A percentile compares a stretch with the other conserved stretches of the same genome.
Conservation (phyloP, 2,888 invertebrate species). For the Yponomeuta sedellus region DNA sequence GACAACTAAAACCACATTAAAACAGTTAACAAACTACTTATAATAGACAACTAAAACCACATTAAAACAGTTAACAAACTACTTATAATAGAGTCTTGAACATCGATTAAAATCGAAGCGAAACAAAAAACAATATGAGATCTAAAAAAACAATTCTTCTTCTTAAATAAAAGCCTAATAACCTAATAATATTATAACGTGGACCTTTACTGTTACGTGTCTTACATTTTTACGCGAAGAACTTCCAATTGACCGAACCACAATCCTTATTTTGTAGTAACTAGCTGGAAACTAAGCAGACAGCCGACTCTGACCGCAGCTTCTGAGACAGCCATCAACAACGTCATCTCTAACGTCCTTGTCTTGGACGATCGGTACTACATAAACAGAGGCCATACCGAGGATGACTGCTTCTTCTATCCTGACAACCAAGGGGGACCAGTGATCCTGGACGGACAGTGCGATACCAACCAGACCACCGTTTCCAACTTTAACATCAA, state of each 20-base stretch:
- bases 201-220: not conserved
- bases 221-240: not conserved
- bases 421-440: conserved; percentile 57
- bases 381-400: conserved; percentile 37
- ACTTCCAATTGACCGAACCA: not conserved
- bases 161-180: too few relatives aligned
- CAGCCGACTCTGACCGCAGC: conserved; percentile 27
- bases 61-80: too few relatives aligned
- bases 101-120: too few relatives aligned
- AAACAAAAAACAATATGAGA: too few relatives aligned
- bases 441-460: conserved; percentile 47
- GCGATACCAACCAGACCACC: conserved; percentile 34
- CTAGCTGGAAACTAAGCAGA: conserved; percentile 56
- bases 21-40: too few relatives aligned
- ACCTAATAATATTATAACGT: too few relatives aligned
- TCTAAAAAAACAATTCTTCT: too few relatives aligned
- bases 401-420: conserved; percentile 54
- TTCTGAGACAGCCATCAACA: conserved; percentile 32
- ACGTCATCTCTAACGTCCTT: conserved; percentile 34
- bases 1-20: too few relatives aligned
- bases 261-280: conserved; percentile 33
- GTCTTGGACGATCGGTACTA: conserved; percentile 48
- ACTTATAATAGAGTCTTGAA: too few relatives aligned
- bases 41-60: too few relatives aligned
- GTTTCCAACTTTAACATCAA: conserved; percentile 37